Conservation (phyloP, 1,140 invertebrate species). For the Bombus fervidus region DNA sequence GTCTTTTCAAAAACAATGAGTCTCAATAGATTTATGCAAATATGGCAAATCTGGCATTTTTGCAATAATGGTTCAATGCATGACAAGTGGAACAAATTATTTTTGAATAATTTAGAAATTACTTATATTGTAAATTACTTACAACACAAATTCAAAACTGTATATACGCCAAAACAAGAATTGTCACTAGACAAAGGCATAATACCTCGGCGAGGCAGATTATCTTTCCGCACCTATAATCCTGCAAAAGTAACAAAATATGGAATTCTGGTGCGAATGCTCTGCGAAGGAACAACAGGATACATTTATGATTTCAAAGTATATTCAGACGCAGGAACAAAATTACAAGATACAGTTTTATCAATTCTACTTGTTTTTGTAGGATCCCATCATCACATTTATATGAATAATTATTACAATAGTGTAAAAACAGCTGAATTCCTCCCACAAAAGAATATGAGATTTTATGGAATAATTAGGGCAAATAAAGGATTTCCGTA, state of each 20-base stretch:
- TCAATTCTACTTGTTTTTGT: slow-evolving; percentile 21
- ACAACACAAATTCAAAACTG: too few species aligned
- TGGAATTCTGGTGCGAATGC: slow-evolving; percentile 26
- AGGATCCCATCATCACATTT: background rate
- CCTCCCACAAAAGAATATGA: background rate
- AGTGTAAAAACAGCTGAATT: background rate
- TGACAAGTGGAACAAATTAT: background rate
- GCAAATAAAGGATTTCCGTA: background rate
- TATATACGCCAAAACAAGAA: too few species aligned
- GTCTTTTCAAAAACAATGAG: too few species aligned
- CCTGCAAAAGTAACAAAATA: slow-evolving; percentile 21
- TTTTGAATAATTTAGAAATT: too few species aligned
- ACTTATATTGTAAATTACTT: too few species aligned
- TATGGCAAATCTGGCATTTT: slow-evolving; percentile 33
- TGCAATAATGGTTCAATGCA: slow-evolving; percentile 28
- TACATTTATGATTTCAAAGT: slow-evolving; percentile 38
- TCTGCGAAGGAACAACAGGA: slow-evolving; percentile 11
- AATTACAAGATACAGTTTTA: slow-evolving; percentile 15
- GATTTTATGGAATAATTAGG: slow-evolving; percentile 29
- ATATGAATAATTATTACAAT: slow-evolving; percentile 10
- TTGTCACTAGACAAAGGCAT: background rate
- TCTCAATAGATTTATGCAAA: slow-evolving; percentile 38
- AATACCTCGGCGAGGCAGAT: background rate
- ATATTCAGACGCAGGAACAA: background rate
- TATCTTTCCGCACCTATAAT: slow-evolving; percentile 16